These are phyloP conservation scores for Tanypteryx hageni DNA, from an alignment of 2,888 invertebrate species.

Conservation along the genomic window DNA sequence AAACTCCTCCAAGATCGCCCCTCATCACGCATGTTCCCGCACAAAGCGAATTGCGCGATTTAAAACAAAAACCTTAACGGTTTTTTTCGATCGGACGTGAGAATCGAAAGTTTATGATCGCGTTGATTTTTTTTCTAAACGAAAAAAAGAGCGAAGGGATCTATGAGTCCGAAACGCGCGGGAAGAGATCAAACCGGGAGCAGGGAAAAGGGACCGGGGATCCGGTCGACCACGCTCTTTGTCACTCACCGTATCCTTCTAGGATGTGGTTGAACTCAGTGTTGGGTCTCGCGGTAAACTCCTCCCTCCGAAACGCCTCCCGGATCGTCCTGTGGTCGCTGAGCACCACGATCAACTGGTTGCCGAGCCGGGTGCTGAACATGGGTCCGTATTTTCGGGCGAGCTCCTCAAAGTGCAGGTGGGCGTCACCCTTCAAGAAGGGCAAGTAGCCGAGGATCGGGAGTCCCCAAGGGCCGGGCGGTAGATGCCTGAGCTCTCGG, in stretches of 20 bases:
- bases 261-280: constrained; percentile 91
- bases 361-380: constrained; percentile 89
- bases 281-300: constrained; percentile 91
- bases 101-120: neutral
- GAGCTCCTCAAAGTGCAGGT: constrained; percentile 87
- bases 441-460: constrained; percentile 91
- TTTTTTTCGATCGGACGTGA: neutral
- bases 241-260: constrained; percentile 90
- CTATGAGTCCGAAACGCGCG: no score
- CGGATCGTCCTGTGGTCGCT: constrained; percentile 91
- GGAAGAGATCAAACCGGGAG: constrained; percentile 24
- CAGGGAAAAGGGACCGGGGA: constrained; percentile 22
- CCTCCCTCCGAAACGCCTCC: constrained; percentile 90
- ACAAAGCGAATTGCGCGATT: neutral
- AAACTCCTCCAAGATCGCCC: neutral
- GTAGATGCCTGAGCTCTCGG: constrained; percentile 75
- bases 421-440: constrained; percentile 85
- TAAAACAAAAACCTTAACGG: neutral
- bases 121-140: neutral
- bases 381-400: constrained; percentile 88
- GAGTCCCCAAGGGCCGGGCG: constrained; percentile 93
- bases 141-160: no score
- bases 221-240: neutral
- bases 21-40: neutral
- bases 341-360: constrained; percentile 89